These are phyloP conservation scores for Baccha elongata DNA, from an alignment of 2,888 invertebrate genomes.

Conservation along the genomic window DNA sequence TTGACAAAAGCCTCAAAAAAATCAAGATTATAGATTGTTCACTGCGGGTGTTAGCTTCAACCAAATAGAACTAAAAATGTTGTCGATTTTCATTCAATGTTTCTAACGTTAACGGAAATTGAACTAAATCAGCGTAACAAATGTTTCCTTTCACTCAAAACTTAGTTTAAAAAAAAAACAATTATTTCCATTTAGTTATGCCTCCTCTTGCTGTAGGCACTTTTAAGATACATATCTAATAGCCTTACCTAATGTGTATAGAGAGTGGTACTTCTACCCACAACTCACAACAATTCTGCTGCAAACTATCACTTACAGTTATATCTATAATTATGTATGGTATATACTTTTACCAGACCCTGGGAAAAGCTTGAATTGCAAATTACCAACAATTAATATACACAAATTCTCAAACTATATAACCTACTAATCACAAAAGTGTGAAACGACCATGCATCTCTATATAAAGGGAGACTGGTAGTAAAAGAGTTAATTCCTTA, in stretches of 20 bases:
- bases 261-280: constrained; percentile 19
- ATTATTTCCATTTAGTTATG: neutral
- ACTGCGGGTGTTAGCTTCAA: too few relatives aligned
- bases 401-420: constrained; percentile 38
- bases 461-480: constrained; percentile 6
- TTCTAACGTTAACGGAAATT: too few relatives aligned
- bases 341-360: constrained; percentile 46
- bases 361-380: constrained; percentile 47
- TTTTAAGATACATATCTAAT: neutral
- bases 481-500: constrained; percentile 55
- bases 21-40: too few relatives aligned
- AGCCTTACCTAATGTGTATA: neutral
- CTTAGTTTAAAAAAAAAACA: too few relatives aligned
- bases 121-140: too few relatives aligned
- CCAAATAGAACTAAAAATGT: too few relatives aligned
- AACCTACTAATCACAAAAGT: constrained; percentile 54
- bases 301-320: constrained; percentile 59
- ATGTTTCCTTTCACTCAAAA: neutral
- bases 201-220: neutral
- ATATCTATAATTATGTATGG: constrained; percentile 16
- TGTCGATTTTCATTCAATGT: too few relatives aligned
- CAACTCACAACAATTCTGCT: constrained; percentile 27
- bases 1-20: too few relatives aligned
- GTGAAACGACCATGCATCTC: neutral
- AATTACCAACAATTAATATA: constrained; percentile 66